A percentile compares a stretch with the other conserved stretches of the same genome.
Evolutionary conservation across 2,888 invertebrate species (phyloP).

Genomic region (Drosophila pseudotakahashii): DNA sequence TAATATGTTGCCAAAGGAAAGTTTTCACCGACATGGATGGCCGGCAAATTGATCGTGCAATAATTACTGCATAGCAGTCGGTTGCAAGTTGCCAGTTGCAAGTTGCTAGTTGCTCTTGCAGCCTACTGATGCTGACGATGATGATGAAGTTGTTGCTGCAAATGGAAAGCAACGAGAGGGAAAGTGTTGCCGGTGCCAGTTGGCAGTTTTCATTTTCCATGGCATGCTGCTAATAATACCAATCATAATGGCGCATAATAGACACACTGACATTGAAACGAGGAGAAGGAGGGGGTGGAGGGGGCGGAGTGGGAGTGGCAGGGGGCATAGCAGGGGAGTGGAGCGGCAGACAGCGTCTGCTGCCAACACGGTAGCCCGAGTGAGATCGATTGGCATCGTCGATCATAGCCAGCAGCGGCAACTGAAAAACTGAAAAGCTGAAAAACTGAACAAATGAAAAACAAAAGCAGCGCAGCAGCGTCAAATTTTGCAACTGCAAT

Average conservation of each 20-base stretch:
- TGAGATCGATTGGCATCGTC: slow-evolving; percentile 71
- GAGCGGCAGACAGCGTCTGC: slow-evolving; percentile 37
- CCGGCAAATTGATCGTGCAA: slow-evolving; percentile 81
- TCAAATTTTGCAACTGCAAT: slow-evolving; percentile 50
- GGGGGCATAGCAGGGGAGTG: slow-evolving; percentile 20
- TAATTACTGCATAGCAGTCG: slow-evolving; percentile 80
- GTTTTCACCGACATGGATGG: slow-evolving; percentile 76
- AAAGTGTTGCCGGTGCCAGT: slow-evolving; percentile 70
- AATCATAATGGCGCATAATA: slow-evolving; percentile 79
- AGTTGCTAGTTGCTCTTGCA: slow-evolving; percentile 24
- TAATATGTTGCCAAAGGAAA: slow-evolving; percentile 62
- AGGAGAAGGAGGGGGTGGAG: slow-evolving; percentile 5
- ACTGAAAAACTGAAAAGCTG: slow-evolving; percentile 4
- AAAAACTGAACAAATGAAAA: slow-evolving; percentile 24
- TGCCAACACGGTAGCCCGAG: slow-evolving; percentile 69
- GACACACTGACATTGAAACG: slow-evolving; percentile 82
- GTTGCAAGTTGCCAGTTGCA: slow-evolving; percentile 52
- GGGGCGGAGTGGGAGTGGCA: slow-evolving; percentile 19
- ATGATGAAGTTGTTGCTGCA: slow-evolving; percentile 52
- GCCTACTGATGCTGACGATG: slow-evolving; percentile 20
- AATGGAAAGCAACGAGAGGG: slow-evolving; percentile 83
- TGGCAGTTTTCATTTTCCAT: slow-evolving; percentile 75
- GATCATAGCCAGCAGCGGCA: slow-evolving; percentile 34
- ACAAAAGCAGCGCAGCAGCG: slow-evolving; percentile 44
- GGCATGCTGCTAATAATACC: slow-evolving; percentile 75